Conservation (phyloP, 2,888 invertebrate genomes). For the Ectobius pallidus region DNA sequence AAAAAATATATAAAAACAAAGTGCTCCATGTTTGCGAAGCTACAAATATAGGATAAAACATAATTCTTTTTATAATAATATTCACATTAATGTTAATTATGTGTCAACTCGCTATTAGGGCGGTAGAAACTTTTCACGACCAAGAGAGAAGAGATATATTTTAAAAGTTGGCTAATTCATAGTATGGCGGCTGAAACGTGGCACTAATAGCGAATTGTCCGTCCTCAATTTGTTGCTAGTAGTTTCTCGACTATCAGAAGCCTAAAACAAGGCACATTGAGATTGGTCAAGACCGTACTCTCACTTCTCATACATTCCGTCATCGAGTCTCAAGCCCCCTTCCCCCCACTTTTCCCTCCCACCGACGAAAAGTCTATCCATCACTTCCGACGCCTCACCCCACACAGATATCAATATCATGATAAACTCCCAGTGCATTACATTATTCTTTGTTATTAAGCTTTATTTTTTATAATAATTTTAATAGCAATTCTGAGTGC, state of each 20-base stretch:
- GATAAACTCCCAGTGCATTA: background rate
- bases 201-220: too few relatives aligned
- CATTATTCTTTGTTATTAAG: background rate
- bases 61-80: too few relatives aligned
- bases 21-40: too few relatives aligned
- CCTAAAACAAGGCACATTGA: slow-evolving; percentile 32
- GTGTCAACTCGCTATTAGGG: too few relatives aligned
- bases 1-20: too few relatives aligned
- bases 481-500: background rate
- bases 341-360: background rate
- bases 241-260: slow-evolving; percentile 6
- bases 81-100: too few relatives aligned
- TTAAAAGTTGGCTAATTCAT: too few relatives aligned
- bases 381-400: background rate
- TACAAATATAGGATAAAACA: too few relatives aligned
- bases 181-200: too few relatives aligned
- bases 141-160: too few relatives aligned
- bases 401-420: background rate
- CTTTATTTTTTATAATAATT: background rate
- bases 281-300: slow-evolving; percentile 35
- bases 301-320: slow-evolving; percentile 2
- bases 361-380: background rate
- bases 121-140: too few relatives aligned
- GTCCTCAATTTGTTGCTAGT: background rate
- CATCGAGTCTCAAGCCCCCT: background rate